These are phyloP conservation scores for Turritopsis rubra DNA, from an alignment of 30 jellyfish, hydroid and myxozoan genomes.

Conservation along the genomic window DNA sequence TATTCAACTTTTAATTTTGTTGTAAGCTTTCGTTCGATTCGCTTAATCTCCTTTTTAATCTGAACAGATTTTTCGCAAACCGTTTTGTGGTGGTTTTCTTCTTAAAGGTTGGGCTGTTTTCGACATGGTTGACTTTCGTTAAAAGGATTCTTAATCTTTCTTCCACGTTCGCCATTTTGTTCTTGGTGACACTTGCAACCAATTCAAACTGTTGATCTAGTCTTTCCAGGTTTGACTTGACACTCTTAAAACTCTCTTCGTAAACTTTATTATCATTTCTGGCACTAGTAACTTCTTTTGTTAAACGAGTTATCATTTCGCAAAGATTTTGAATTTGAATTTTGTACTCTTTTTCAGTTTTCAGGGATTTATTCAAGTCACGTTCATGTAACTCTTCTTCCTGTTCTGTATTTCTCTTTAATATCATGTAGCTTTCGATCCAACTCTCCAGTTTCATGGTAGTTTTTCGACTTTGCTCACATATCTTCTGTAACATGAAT, in stretches of 20 bases:
- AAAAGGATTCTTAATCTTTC: background rate
- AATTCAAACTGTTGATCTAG: constrained; percentile 14
- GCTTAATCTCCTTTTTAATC: constrained; percentile 32
- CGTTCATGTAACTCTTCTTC: constrained; percentile 12
- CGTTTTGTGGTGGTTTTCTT: constrained; percentile 1
- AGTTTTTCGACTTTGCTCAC: constrained; percentile 15
- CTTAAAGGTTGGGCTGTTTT: background rate
- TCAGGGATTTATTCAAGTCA: constrained; percentile 5
- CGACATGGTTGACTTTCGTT: background rate
- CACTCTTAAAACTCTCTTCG: constrained; percentile 1
- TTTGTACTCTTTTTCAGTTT: constrained; percentile 18
- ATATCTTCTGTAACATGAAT: background rate
- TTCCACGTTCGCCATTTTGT: constrained; percentile 19
- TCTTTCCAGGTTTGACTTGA: background rate
- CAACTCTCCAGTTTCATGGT: constrained; percentile 16
- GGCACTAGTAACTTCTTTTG: constrained; percentile 5
- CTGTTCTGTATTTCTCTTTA: constrained; percentile 22
- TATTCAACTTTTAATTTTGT: too few relatives aligned
- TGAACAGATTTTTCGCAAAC: constrained; percentile 11
- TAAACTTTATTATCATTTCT: background rate
- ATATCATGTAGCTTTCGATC: constrained; percentile 37
- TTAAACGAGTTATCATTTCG: constrained; percentile 22
- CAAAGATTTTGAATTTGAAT: constrained; percentile 19
- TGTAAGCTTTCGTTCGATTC: constrained; percentile 28
- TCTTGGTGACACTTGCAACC: constrained; percentile 1